A percentile compares a stretch with the other conserved stretches of the same genome.
Evolutionary conservation across 2,888 invertebrate genomes (phyloP).

Genomic region (Drepanosiphum platanoidis): DNA sequence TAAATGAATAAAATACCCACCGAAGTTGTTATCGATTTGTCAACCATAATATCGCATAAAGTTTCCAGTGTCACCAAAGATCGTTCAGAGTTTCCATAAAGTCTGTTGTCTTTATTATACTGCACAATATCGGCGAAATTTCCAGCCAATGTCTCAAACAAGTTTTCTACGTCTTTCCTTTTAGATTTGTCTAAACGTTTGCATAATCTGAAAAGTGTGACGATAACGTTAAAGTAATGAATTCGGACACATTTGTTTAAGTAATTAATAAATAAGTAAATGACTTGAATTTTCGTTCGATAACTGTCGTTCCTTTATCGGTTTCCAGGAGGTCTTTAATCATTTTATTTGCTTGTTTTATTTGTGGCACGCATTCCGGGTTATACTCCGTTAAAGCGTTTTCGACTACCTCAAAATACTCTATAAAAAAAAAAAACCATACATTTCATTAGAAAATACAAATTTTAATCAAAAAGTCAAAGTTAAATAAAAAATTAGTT

Average conservation of each 20-base stretch:
- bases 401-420: slow-evolving; percentile 85
- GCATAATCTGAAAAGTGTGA: slow-evolving; percentile 73
- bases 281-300: slow-evolving; percentile 81
- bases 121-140: slow-evolving; percentile 93
- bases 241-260: background rate
- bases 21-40: slow-evolving; percentile 72
- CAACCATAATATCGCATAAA: slow-evolving; percentile 81
- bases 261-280: slow-evolving; percentile 22
- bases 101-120: slow-evolving; percentile 90
- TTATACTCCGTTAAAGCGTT: slow-evolving; percentile 77
- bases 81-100: slow-evolving; percentile 67
- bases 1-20: slow-evolving; percentile 51
- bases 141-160: slow-evolving; percentile 83
- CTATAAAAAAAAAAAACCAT: slow-evolving; percentile 68
- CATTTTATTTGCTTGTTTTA: slow-evolving; percentile 75
- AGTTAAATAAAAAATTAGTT: too few relatives aligned
- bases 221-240: background rate
- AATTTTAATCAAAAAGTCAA: too few relatives aligned
- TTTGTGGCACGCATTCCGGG: slow-evolving; percentile 75
- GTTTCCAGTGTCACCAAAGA: slow-evolving; percentile 78
- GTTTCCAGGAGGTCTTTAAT: slow-evolving; percentile 75
- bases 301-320: slow-evolving; percentile 72
- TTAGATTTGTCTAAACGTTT: slow-evolving; percentile 75
- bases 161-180: slow-evolving; percentile 77
- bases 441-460: background rate